phyloP scores from a whole-genome alignment of 2,797 vertebrate species.

The Erithacus rubecula region DNA sequence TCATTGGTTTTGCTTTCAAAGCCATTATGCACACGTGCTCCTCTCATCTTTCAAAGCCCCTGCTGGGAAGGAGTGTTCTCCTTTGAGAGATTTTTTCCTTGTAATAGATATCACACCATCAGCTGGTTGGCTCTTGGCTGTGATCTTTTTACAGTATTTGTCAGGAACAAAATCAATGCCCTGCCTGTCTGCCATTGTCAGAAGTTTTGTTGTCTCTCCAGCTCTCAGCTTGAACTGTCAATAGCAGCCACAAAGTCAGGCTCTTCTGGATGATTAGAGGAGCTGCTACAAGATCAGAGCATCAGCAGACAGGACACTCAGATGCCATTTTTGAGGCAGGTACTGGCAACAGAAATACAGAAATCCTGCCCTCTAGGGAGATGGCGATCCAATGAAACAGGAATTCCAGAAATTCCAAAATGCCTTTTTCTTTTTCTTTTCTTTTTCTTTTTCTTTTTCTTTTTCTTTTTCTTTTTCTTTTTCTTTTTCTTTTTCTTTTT shows the following conservation, averaged over 20 bases:
- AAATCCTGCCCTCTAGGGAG: background rate
- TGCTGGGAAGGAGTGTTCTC: background rate
- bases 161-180: background rate
- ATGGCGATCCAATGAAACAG: background rate
- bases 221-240: background rate
- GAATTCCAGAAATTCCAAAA: background rate
- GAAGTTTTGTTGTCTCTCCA: background rate
- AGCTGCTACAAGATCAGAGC: background rate
- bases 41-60: background rate
- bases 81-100: background rate
- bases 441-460: too few relatives aligned
- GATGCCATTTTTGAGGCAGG: background rate
- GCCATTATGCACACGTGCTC: rapidly evolving
- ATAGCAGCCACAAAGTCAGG: background rate
- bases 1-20: too few relatives aligned
- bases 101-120: background rate
- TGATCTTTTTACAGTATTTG: background rate
- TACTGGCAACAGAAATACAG: background rate
- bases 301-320: background rate
- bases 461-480: too few relatives aligned
- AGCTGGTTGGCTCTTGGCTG: background rate
- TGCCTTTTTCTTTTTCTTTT: too few relatives aligned
- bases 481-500: too few relatives aligned
- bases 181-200: background rate
- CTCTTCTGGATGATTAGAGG: background rate